phyloP scores from a whole-genome alignment of 2,797 vertebrate genomes.

The Pogoniulus pusillus region DNA sequence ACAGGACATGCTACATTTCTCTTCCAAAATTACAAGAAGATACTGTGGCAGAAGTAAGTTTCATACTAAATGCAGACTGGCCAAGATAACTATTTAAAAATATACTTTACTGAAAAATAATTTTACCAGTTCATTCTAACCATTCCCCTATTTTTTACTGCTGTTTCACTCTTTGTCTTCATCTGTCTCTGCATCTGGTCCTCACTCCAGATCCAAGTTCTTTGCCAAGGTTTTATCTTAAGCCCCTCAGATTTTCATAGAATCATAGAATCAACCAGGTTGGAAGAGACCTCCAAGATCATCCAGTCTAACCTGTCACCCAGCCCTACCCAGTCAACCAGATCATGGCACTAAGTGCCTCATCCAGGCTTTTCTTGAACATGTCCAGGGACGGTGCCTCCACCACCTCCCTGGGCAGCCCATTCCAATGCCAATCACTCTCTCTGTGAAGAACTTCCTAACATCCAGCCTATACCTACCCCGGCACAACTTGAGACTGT shows the following conservation, averaged over 20 bases:
- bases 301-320: too few species aligned
- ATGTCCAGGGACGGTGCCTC: too few species aligned
- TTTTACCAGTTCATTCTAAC: background rate
- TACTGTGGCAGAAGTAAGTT: slow-evolving; percentile 8
- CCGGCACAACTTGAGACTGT: too few species aligned
- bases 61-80: background rate
- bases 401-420: too few species aligned
- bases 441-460: too few species aligned
- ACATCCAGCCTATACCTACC: too few species aligned
- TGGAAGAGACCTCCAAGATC: too few species aligned
- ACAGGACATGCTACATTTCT: slow-evolving; percentile 4
- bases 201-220: background rate
- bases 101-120: background rate
- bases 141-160: background rate
- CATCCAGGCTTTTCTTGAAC: too few species aligned
- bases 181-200: background rate
- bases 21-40: background rate
- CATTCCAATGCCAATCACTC: too few species aligned
- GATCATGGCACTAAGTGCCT: too few species aligned
- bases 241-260: background rate
- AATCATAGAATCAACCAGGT: too few species aligned
- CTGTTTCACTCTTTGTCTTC: background rate
- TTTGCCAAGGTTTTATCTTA: background rate
- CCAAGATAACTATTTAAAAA: background rate
- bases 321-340: too few species aligned